Evolutionary conservation across 2,888 invertebrate species (phyloP), one percentile per base, ranked within the genome.

Genomic region (Stegana nigrithorax): DNA sequence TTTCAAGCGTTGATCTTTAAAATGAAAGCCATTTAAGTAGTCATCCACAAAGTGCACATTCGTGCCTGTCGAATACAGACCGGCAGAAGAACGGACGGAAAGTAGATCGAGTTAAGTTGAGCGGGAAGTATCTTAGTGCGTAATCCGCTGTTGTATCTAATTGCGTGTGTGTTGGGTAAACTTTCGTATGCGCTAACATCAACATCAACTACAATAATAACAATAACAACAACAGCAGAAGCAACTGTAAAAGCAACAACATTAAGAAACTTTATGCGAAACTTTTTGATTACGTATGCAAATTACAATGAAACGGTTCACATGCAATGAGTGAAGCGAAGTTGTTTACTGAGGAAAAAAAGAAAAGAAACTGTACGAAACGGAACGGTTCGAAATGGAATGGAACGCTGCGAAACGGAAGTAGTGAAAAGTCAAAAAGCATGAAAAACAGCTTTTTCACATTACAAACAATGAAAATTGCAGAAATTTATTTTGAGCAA

Each of bases 201-300:
- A 32, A 32, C 5, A 32, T 32, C n/a, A 32, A 32, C n/a, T 32
- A 32, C 47, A 47, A 47, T 21, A 47, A 4, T 21, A 47, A 14
- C 19, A 12, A 7, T 14, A 44, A n/a, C 44, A 10, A 8, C 44
- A 44, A 44, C 44, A 44, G 7, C 19, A 8, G 7, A 6, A 32
- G 7, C 32, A 32, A 32, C 8, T 32, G n/a, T 2, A 5, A 32
- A 32, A 2, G n/a, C 6, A 32, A 32, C 8, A n/a, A 32, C 8
- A 32, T 12, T 12, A 78, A 78, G 72, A 74, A 74, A 74, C 78
- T 78, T 74, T 72, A 76, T 75, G 72, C 69, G 78, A 70, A 75
- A 75, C 75, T 78, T 75, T 75, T 78, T 75, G 75, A 75, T 78
- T 75, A 75, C 78, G 76, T 78, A 75, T 75, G 76, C 75, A 78